Conservation (phyloP, 1,140 invertebrate species). For the Drosophila equinoxialis region DNA sequence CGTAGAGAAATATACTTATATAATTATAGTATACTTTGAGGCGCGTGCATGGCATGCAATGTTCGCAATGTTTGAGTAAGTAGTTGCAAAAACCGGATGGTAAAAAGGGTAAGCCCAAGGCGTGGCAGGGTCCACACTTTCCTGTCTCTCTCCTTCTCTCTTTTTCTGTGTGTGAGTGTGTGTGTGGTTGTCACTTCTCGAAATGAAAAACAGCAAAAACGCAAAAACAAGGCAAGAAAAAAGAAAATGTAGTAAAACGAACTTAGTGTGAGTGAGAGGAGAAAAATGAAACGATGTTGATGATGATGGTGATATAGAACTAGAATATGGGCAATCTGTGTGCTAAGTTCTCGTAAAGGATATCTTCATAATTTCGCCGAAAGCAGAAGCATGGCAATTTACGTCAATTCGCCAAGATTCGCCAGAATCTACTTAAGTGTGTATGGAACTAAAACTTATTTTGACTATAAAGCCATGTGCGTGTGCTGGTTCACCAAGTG, state of each 20-base stretch:
- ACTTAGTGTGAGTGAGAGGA: neutral
- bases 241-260: constrained; percentile 24
- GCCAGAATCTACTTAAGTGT: no score
- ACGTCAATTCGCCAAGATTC: no score
- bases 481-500: constrained; percentile 11
- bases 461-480: neutral
- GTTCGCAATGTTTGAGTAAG: constrained; percentile 25
- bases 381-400: no score
- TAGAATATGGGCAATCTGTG: neutral
- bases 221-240: constrained; percentile 5
- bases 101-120: no score
- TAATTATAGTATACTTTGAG: constrained; percentile 33
- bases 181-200: constrained; percentile 29
- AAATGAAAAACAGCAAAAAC: constrained; percentile 28
- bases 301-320: constrained; percentile 6
- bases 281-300: constrained; percentile 23
- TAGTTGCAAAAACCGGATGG: neutral
- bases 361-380: neutral
- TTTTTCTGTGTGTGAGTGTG: neutral
- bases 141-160: no score
- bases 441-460: neutral
- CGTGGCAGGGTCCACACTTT: constrained; percentile 3
- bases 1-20: neutral
- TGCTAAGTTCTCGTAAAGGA: neutral
- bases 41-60: constrained; percentile 42